Evolutionary conservation across 2,888 invertebrate species (phyloP).

Genomic region (Cordilura impudica): DNA sequence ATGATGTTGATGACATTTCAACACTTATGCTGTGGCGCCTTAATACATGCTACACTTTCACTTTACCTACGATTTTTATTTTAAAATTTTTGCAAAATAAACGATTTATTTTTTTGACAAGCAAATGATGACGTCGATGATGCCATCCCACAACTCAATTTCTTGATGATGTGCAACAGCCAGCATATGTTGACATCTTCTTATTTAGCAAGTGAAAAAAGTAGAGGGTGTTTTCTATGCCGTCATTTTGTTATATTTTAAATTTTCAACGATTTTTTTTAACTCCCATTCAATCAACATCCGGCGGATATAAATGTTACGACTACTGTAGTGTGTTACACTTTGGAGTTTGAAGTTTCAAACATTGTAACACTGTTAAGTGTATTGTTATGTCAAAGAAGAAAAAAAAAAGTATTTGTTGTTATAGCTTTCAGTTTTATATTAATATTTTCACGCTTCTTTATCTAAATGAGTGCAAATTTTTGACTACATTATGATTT

Average conservation of each 20-base stretch:
- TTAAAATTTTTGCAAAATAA: conserved; percentile 66
- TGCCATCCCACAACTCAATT: conserved; percentile 32
- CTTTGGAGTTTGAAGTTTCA: conserved; percentile 15
- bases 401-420: conserved; percentile 25
- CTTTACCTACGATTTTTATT: conserved; percentile 11
- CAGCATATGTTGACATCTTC: conserved; percentile 60
- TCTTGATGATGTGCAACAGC: conserved; percentile 52
- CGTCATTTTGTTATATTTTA: conserved; percentile 1
- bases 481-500: conserved; percentile 52
- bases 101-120: conserved; percentile 67
- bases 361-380: conserved; percentile 31
- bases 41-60: conserved; percentile 31
- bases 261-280: not conserved
- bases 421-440: conserved; percentile 1
- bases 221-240: conserved; percentile 13
- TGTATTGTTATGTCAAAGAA: conserved; percentile 56
- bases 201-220: conserved; percentile 1
- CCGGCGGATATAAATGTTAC: conserved; percentile 61
- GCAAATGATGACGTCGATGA: conserved; percentile 47
- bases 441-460: conserved; percentile 8
- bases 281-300: conserved; percentile 62
- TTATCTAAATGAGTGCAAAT: conserved; percentile 58
- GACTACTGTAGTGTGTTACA: conserved; percentile 34
- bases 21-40: conserved; percentile 52
- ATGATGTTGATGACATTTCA: conserved; percentile 64